A percentile compares a stretch with the other conserved stretches of the same genome.
Evolutionary conservation across 1,140 invertebrate genomes (phyloP).

Genomic region (Heterodera carotae): DNA sequence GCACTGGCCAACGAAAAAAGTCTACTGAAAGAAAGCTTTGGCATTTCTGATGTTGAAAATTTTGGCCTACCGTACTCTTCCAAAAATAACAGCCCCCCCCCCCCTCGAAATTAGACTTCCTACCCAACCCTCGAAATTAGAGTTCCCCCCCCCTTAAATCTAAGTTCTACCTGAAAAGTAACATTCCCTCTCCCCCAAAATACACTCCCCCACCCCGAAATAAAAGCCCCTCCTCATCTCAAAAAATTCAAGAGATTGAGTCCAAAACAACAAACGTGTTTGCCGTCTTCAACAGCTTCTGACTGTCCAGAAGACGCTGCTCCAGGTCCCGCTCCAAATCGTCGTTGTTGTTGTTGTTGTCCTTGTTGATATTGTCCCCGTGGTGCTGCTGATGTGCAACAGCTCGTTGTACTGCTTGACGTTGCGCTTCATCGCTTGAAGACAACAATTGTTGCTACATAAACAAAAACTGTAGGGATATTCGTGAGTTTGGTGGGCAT

Average conservation of each 20-base stretch:
- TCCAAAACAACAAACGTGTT: conserved; percentile 40
- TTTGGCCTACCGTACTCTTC: not conserved
- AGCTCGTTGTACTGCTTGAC: not conserved
- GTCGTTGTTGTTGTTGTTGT: conserved; percentile 2
- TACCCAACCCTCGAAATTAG: no score
- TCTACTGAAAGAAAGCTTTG: not conserved
- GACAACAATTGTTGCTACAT: not conserved
- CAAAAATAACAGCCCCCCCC: no score
- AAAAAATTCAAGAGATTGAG: no score
- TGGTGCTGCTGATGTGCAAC: not conserved
- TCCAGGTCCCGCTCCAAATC: conserved; percentile 2
- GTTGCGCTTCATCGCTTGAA: not conserved
- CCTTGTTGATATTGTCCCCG: not conserved
- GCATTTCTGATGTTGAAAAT: not conserved
- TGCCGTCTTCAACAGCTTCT: conserved; percentile 45
- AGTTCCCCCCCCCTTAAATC: no score
- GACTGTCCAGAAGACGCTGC: conserved; percentile 8
- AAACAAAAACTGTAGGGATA: no score
- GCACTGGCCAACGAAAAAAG: conserved; percentile 19
- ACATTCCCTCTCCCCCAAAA: no score
- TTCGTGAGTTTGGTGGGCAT: no score
- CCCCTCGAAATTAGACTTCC: no score
- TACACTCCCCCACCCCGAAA: no score
- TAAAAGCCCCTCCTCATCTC: no score
- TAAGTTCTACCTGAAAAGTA: no score